A percentile compares a stretch with the other conserved stretches of the same genome.
Evolutionary conservation across 2,888 invertebrate species (phyloP).

Genomic region (Drosophila pegasa): DNA sequence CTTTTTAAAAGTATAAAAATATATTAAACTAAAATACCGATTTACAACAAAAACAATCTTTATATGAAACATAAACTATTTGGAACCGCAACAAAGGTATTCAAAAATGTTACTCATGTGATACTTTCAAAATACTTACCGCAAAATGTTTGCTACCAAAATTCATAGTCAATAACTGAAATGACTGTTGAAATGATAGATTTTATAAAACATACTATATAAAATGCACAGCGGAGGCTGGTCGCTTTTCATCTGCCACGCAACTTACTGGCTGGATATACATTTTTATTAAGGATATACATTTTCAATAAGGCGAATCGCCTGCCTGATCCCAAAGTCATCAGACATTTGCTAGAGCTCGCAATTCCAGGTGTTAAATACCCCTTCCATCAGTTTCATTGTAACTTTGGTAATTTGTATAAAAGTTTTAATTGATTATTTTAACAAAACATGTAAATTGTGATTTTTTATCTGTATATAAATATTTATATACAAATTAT

Average conservation of each 20-base stretch:
- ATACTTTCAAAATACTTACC: too few relatives aligned
- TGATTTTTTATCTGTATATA: not conserved
- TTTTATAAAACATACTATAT: not conserved
- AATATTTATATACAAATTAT: constrained; percentile 23
- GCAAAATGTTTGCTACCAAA: not conserved
- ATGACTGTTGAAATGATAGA: not conserved
- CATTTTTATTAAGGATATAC: not conserved
- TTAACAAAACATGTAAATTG: constrained; percentile 6
- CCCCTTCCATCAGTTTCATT: not conserved
- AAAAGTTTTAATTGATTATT: not conserved
- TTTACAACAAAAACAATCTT: constrained; percentile 24
- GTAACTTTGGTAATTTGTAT: constrained; percentile 1
- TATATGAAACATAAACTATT: too few relatives aligned
- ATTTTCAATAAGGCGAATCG: not conserved
- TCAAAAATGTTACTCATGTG: not conserved
- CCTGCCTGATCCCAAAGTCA: not conserved
- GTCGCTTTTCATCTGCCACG: not conserved
- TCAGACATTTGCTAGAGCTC: not conserved
- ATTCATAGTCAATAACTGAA: not conserved
- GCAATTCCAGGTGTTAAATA: not conserved
- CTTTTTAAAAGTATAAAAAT: constrained; percentile 72
- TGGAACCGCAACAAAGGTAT: too few relatives aligned
- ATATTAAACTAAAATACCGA: constrained; percentile 52
- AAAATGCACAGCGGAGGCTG: not conserved
- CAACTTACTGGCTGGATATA: not conserved